Base-by-base conservation (phyloP, 1,140 invertebrate genomes). In the Anagrus nilaparvatae region DNA sequence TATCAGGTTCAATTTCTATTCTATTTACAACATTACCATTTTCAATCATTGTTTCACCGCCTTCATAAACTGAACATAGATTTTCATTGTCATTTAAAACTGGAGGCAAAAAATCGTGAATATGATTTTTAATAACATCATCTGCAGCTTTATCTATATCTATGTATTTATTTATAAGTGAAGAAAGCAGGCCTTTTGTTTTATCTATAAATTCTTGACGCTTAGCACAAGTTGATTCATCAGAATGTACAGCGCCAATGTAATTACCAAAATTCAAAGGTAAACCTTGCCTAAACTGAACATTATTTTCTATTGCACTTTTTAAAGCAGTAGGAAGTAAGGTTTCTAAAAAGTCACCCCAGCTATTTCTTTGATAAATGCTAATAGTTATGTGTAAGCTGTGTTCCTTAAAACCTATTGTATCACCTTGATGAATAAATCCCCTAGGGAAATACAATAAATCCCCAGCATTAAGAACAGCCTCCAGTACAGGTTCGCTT, bases 321-420 rank as follows among this genome's bases (percentile, higher is more conserved):
- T 84, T 67, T 32, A 97, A 51, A 1, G 90, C 86, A 39, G 70
- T 58, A 2, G 88, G 87, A 27, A 96, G 46, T n/a, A 85, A 54
- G 65, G 82, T 81, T 61, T 92, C 79, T 32, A 97, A 63, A 8
- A 93, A 75, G 72, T 97, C 88, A 37, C 77, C 83, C 80, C 86
- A 97, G 7, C 83, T 75, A 56, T 93, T 92, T 53, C 81, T 81
- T 59, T 97, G 93, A 59, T 89, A 95, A 44, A 84, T 79, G 17
- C 92, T 96, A 3, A 97, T 63, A 0, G 93, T 97, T 1, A 97
- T 77, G 61, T 97, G 94, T 2, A 97, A 71, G 12, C 92, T 97
- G 67, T 97, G 88, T 25, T 72, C 60, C 4, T 76, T 69, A 34
- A 39, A 43, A 31, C 81, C 76, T 40, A 82, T 67, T 12, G 89